Evolutionary conservation across 2,797 vertebrate species (phyloP).

Genomic region (Sciurus vulgaris): DNA sequence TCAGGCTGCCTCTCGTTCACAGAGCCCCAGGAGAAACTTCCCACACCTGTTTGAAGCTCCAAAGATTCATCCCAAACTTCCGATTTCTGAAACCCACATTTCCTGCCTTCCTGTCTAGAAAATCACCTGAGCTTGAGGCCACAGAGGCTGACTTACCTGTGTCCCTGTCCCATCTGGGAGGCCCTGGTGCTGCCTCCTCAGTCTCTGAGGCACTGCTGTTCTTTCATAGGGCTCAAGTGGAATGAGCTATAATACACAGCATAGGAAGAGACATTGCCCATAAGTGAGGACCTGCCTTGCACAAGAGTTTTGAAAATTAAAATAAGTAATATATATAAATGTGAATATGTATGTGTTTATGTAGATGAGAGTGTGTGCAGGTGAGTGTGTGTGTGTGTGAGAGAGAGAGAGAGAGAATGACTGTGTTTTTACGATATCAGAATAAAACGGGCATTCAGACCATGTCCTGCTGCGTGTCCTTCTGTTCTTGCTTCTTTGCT

Average conservation of each 20-base stretch:
- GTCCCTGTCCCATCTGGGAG: rapidly evolving
- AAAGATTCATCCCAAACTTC: rapidly evolving
- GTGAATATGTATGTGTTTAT: rapidly evolving
- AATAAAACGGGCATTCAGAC: no score
- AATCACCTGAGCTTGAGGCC: background rate
- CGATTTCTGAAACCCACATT: background rate
- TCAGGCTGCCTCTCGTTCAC: rapidly evolving
- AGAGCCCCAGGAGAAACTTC: background rate
- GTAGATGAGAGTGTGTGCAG: rapidly evolving
- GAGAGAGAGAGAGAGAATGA: no score
- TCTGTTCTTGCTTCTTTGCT: background rate
- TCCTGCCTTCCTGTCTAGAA: background rate
- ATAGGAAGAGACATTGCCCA: rapidly evolving
- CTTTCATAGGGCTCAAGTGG: rapidly evolving
- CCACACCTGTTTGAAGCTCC: rapidly evolving
- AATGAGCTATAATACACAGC: background rate
- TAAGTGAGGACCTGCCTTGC: background rate
- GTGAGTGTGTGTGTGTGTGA: no score
- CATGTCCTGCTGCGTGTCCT: background rate
- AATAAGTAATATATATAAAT: background rate
- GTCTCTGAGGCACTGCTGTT: rapidly evolving
- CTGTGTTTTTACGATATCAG: rapidly evolving
- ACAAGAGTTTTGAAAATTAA: background rate
- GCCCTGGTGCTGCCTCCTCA: rapidly evolving
- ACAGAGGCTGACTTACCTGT: rapidly evolving